Percentiles rank a stretch among this genome's conserved stretches.
phyloP scores from a whole-genome alignment of 2,888 invertebrate species.

The Tenthredo scrophulariae region DNA sequence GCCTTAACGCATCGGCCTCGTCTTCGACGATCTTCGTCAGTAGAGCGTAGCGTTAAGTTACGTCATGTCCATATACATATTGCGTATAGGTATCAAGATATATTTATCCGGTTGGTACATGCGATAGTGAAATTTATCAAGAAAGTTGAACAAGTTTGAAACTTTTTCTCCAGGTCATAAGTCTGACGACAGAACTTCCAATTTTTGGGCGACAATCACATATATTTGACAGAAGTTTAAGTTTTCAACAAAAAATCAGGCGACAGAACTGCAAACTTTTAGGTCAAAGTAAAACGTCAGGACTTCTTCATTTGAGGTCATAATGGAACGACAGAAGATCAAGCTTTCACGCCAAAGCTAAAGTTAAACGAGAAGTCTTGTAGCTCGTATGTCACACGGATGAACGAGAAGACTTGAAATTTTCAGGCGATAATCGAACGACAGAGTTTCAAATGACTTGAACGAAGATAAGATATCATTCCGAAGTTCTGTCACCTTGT shows the following conservation, averaged over 20 bases:
- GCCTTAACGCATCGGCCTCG: constrained; percentile 54
- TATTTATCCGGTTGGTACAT: background rate
- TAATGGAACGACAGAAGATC: background rate
- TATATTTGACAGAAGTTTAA: background rate
- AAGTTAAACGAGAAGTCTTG: background rate
- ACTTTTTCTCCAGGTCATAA: background rate
- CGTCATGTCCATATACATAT: background rate
- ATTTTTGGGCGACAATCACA: background rate
- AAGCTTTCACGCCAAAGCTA: background rate
- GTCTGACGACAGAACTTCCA: background rate
- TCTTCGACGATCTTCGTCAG: background rate
- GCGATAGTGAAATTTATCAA: background rate
- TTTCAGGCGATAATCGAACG: background rate
- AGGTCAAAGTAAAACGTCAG: background rate
- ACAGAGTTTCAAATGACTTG: background rate
- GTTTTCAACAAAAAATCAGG: background rate
- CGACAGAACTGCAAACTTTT: background rate
- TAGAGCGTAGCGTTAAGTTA: background rate
- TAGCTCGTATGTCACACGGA: background rate
- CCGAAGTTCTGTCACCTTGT: background rate
- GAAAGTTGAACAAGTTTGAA: background rate
- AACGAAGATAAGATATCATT: background rate
- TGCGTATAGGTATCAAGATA: background rate
- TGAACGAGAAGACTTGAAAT: background rate
- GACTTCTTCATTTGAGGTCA: background rate